Conservation (phyloP, 2,888 invertebrate genomes). For the Cheilosia impressa region DNA sequence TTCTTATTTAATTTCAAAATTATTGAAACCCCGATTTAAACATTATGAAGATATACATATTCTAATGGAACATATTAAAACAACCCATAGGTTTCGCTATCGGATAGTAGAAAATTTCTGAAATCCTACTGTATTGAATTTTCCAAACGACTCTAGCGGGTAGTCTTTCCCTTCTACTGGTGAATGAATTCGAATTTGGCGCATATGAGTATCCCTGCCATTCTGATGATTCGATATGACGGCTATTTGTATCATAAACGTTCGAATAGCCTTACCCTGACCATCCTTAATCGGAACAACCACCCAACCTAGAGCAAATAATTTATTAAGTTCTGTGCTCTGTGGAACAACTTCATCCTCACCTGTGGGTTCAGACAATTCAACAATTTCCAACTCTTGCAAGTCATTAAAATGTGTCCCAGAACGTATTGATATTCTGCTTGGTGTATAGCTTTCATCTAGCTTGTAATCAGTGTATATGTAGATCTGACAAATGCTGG, state of each 20-base stretch:
- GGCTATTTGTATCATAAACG: slow-evolving; percentile 98
- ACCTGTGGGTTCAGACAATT: slow-evolving; percentile 95
- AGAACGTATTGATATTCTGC: slow-evolving; percentile 95
- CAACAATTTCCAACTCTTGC: slow-evolving; percentile 97
- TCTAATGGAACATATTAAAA: background rate
- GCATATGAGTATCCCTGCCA: slow-evolving; percentile 98
- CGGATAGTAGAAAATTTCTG: slow-evolving; percentile 92
- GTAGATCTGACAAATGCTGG: slow-evolving; percentile 96
- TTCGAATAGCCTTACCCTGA: slow-evolving; percentile 93
- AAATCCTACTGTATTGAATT: slow-evolving; percentile 92
- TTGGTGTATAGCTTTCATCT: slow-evolving; percentile 99
- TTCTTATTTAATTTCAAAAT: too few species aligned
- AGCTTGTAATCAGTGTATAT: slow-evolving; percentile 99
- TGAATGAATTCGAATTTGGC: slow-evolving; percentile 98
- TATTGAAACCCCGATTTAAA: background rate
- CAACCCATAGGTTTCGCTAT: slow-evolving; percentile 81
- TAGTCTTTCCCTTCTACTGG: slow-evolving; percentile 86
- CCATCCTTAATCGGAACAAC: slow-evolving; percentile 95
- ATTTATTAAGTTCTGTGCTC: too few species aligned
- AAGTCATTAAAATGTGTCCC: slow-evolving; percentile 98
- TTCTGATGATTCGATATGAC: slow-evolving; percentile 99
- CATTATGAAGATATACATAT: background rate
- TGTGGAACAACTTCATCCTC: slow-evolving; percentile 47
- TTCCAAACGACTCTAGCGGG: slow-evolving; percentile 88
- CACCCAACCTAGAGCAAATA: slow-evolving; percentile 91